Conservation (phyloP, 2,888 invertebrate species). For the Amblyteles armatorius region DNA sequence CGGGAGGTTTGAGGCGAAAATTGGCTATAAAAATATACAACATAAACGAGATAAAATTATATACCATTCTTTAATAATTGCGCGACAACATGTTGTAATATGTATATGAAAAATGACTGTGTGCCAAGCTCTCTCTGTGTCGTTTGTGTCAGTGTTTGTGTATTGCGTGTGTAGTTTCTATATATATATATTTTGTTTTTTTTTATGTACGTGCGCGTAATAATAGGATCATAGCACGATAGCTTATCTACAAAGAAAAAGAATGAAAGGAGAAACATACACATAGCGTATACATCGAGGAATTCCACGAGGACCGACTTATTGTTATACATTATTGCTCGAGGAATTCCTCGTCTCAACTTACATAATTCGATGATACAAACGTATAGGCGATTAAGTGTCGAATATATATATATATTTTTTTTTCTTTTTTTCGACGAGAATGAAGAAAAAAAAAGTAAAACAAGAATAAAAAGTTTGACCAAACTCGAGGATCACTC, state of each 20-base stretch:
- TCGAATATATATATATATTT: slow-evolving; percentile 35
- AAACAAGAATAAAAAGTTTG: slow-evolving; percentile 46
- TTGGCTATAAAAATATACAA: slow-evolving; percentile 61
- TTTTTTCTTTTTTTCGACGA: slow-evolving; percentile 39
- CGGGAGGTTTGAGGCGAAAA: slow-evolving; percentile 28
- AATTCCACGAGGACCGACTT: slow-evolving; percentile 51
- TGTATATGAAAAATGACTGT: slow-evolving; percentile 58
- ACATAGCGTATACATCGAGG: slow-evolving; percentile 60
- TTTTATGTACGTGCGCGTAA: slow-evolving; percentile 65
- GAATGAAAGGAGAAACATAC: slow-evolving; percentile 68
- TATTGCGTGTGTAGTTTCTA: slow-evolving; percentile 25
- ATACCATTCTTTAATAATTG: slow-evolving; percentile 78
- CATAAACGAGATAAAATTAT: slow-evolving; percentile 77
- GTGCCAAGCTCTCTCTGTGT: slow-evolving; percentile 53
- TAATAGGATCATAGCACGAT: slow-evolving; percentile 75
- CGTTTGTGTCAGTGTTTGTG: slow-evolving; percentile 53
- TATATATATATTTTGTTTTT: slow-evolving; percentile 34
- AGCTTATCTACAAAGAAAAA: slow-evolving; percentile 76
- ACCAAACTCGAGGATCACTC: slow-evolving; percentile 58
- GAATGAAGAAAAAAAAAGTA: slow-evolving; percentile 41
- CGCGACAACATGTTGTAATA: slow-evolving; percentile 73
- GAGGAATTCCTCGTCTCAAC: slow-evolving; percentile 53
- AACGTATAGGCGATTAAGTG: slow-evolving; percentile 53
- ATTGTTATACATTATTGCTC: slow-evolving; percentile 43
- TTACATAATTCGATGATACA: slow-evolving; percentile 49